These are phyloP conservation scores for Avahi laniger DNA, from an alignment of 2,797 vertebrate genomes.

Conservation along the genomic window DNA sequence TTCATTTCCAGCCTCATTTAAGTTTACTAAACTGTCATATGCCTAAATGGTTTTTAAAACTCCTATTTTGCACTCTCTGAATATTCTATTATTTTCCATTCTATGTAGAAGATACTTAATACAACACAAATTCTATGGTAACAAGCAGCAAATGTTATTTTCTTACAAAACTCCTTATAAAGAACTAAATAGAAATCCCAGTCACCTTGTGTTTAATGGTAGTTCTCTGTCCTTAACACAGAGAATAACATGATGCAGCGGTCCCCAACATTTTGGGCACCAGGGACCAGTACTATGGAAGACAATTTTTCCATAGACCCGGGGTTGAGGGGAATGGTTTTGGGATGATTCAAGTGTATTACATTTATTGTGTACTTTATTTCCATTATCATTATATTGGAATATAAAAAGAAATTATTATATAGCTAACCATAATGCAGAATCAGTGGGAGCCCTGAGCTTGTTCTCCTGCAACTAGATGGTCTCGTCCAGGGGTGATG, in stretches of 20 bases:
- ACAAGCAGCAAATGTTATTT: constrained; percentile 22
- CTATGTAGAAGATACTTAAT: constrained; percentile 12
- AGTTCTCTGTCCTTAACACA: background rate
- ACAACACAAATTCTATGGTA: constrained; percentile 15
- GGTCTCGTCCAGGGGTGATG: too few relatives aligned
- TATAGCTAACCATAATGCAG: too few relatives aligned
- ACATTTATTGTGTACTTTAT: too few relatives aligned
- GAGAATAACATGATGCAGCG: background rate
- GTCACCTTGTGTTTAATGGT: background rate
- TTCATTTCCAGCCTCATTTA: background rate
- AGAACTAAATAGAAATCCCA: background rate
- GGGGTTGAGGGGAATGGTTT: too few relatives aligned
- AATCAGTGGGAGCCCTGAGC: too few relatives aligned
- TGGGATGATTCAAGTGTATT: too few relatives aligned
- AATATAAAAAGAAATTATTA: too few relatives aligned
- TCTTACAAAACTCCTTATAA: background rate
- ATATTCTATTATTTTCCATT: background rate
- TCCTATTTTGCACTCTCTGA: background rate
- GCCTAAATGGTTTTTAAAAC: constrained; percentile 38
- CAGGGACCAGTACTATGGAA: too few relatives aligned
- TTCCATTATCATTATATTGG: too few relatives aligned
- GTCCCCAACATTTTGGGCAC: too few relatives aligned
- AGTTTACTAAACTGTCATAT: constrained; percentile 18
- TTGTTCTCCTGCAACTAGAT: too few relatives aligned
- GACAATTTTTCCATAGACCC: too few relatives aligned